Percentiles rank a stretch among this genome's conserved stretches.
Conservation (phyloP, 2,113 vertebrate genomes). For the Romanogobio albipinnatus region DNA sequence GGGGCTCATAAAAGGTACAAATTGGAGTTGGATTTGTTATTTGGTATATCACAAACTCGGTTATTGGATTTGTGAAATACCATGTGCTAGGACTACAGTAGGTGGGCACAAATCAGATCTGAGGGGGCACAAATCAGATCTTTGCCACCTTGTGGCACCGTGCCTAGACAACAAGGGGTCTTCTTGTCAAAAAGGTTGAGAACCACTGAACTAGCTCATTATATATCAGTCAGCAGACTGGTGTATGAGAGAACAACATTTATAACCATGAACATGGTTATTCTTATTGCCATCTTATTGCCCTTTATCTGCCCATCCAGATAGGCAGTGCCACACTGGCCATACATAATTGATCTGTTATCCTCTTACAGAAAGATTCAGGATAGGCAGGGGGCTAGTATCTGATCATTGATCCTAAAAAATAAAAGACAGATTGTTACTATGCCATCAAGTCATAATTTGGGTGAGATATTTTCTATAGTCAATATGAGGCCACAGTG, state of each 20-base stretch:
- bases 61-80: background rate
- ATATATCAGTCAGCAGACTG: background rate
- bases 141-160: too few species aligned
- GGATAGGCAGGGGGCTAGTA: background rate
- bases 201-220: background rate
- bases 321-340: background rate
- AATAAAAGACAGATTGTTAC: background rate
- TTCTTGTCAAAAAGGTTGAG: background rate
- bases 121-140: too few species aligned
- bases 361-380: background rate
- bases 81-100: background rate
- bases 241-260: background rate
- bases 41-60: background rate
- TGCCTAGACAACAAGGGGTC: background rate
- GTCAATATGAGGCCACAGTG: background rate
- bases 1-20: background rate
- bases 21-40: background rate
- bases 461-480: background rate
- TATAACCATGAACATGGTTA: background rate
- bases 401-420: background rate
- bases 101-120: background rate
- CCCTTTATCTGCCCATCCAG: background rate
- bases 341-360: constrained; percentile 15
- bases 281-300: background rate
- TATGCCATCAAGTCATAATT: background rate